A percentile compares a stretch with the other conserved stretches of the same genome.
phyloP scores from a whole-genome alignment of 2,888 invertebrate species.

The Sesia bembeciformis region DNA sequence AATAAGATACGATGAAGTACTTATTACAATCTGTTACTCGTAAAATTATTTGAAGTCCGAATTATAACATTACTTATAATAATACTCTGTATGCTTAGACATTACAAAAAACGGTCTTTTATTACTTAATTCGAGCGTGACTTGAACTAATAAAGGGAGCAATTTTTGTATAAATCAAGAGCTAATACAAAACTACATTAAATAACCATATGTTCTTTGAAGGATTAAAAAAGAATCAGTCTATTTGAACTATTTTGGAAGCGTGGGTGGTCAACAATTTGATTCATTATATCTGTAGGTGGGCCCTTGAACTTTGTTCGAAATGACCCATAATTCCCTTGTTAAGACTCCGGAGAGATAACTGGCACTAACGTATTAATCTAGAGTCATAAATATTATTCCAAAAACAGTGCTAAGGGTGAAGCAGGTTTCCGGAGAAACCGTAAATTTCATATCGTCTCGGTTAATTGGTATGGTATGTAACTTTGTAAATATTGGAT shows the following conservation, averaged over 20 bases:
- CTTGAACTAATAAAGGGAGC: slow-evolving; percentile 32
- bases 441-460: slow-evolving; percentile 23
- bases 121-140: slow-evolving; percentile 26
- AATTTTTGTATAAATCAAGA: slow-evolving; percentile 27
- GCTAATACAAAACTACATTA: slow-evolving; percentile 24
- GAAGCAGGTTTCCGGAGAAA: slow-evolving; percentile 20
- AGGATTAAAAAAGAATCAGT: slow-evolving; percentile 42
- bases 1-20: too few relatives aligned
- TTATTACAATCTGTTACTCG: too few relatives aligned
- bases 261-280: slow-evolving; percentile 58
- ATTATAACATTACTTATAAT: too few relatives aligned
- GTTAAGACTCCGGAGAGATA: slow-evolving; percentile 48
- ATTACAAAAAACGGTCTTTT: background rate
- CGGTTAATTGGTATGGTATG: slow-evolving; percentile 9
- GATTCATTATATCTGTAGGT: slow-evolving; percentile 58
- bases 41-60: too few relatives aligned
- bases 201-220: slow-evolving; percentile 24
- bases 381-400: slow-evolving; percentile 44
- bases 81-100: too few relatives aligned
- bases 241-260: slow-evolving; percentile 31
- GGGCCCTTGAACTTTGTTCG: slow-evolving; percentile 48
- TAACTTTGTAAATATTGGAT: too few relatives aligned
- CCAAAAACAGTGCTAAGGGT: slow-evolving; percentile 23
- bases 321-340: slow-evolving; percentile 67
- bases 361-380: slow-evolving; percentile 53